Evolutionary conservation across 2,797 vertebrate species (phyloP), one percentile per base, ranked within the genome.

Genomic region (Arctocebus calabarensis): DNA sequence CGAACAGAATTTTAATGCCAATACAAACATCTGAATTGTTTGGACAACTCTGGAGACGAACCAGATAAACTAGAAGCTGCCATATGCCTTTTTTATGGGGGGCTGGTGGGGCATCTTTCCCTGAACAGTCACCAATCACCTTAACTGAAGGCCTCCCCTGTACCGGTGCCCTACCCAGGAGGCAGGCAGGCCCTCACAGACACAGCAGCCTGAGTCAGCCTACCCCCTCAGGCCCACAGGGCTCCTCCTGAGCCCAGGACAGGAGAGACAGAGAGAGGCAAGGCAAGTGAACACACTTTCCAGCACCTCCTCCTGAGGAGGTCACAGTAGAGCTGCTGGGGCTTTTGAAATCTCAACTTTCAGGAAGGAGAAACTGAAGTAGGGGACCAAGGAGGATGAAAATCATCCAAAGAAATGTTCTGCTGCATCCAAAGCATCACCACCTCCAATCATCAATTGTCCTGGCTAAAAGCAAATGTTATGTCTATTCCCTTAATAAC

Each of bases 1-100:
- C 2, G 27, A 95, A 89, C 23, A 88, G 89, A 94, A 92, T 66
- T 96, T 94, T 82, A 96, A 87, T 95, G 88, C 83, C 84, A 94
- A 57, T 45, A 94, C 84, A 93, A 95, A 97, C 75, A 95, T 57
- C 17, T 57, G 75, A 95, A 94, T 78, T 93, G 84, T 97, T 89
- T 96, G 84, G 77, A 94, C 77, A 94, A 94, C 68, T 95, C 90
- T 55, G 22, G 62, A 84, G 43, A 87, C 90, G 55, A 96, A 95
- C 27, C 70, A 97, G 92, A 91, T 93, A 86, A 90, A 94, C 82
- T 91, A 61, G 88, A 85, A 70, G 83, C 84, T 62, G 48, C 81
- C 84, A 37, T 20, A 12, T 27, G 45, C 73, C 62, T 88, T 86
- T 70, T 22, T 82, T 70, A n/a, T 32, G 43, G 12, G 71, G 17